Evolutionary conservation across 2,888 invertebrate species (phyloP), one percentile per base, ranked within the genome.

Genomic region (Gymnocheta viridis): DNA sequence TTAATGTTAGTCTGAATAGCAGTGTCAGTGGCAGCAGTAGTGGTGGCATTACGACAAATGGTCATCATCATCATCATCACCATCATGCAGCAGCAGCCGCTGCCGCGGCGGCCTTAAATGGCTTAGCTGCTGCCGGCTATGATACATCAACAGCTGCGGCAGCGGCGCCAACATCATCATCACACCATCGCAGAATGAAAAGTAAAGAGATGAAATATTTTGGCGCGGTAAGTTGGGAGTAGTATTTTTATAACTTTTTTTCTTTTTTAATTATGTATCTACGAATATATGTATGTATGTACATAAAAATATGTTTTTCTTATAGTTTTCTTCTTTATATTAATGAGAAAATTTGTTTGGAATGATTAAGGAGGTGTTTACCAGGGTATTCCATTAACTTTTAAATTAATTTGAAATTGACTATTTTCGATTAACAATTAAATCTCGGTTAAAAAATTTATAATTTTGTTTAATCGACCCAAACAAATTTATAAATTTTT

Each of bases 131-230:
- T 47, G 82, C 82, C 35, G 85, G 85, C 9, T 85, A 85, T 35
- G 88, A 88, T 56, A 86, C 47, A 62, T 82, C 69, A 70, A 80
- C 49, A 76, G 82, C 82, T 41, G 85, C 88, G 54, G 85, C 88
- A 51, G 85, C 87, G n/a, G 70, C 88, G 70, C 85, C 89, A 86
- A 85, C 88, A 74, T 85, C 87, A 86, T 60, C 74, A 49, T 85
- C 86, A 24, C 90, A 90, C 80, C 89, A 89, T 86, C 88, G 90
- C 86, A 88, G 91, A 85, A 89, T 90, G 85, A 91, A 91, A 86
- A 91, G 89, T 88, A 91, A 90, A 86, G 91, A 91, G 86, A 89
- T 91, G 86, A 91, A 91, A 88, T 91, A 91, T 87, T 91, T 91
- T 86, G 91, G 91, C 87, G 89, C 91, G 91, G 91, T 91, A 85